Evolutionary conservation across 2,113 vertebrate genomes (phyloP).

Genomic region (Ptilorrhoa leucosticta): DNA sequence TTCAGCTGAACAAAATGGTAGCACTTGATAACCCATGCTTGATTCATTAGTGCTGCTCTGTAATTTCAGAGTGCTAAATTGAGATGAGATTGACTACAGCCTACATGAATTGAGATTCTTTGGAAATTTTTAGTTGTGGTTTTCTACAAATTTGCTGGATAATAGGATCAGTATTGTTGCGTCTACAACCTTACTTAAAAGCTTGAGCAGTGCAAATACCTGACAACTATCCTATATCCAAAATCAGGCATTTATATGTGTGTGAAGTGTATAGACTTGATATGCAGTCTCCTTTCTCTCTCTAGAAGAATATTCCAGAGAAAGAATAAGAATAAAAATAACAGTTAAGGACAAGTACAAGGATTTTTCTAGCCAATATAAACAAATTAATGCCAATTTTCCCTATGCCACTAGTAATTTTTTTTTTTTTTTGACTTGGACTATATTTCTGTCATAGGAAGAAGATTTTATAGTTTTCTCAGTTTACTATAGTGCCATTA

Average conservation of each 20-base stretch:
- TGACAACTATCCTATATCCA: neutral
- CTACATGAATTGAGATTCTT: neutral
- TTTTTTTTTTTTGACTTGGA: neutral
- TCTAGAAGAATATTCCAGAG: neutral
- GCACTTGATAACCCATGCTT: neutral
- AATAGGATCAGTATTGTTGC: neutral
- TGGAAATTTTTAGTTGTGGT: neutral
- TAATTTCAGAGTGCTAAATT: neutral
- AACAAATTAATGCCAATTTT: neutral
- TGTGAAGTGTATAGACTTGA: neutral
- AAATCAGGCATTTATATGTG: neutral
- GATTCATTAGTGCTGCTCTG: neutral
- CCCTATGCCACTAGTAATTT: neutral
- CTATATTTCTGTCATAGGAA: neutral
- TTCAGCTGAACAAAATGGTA: neutral
- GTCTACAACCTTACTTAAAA: neutral
- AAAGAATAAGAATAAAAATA: neutral
- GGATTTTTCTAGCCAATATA: neutral
- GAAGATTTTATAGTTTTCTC: neutral
- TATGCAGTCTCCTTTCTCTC: neutral
- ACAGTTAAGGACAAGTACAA: neutral
- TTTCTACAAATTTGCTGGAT: neutral
- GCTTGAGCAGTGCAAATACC: neutral
- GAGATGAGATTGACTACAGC: neutral
- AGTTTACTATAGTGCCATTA: neutral